Conservation (phyloP, 2,797 vertebrate species). For the Tolypeutes matacus region DNA sequence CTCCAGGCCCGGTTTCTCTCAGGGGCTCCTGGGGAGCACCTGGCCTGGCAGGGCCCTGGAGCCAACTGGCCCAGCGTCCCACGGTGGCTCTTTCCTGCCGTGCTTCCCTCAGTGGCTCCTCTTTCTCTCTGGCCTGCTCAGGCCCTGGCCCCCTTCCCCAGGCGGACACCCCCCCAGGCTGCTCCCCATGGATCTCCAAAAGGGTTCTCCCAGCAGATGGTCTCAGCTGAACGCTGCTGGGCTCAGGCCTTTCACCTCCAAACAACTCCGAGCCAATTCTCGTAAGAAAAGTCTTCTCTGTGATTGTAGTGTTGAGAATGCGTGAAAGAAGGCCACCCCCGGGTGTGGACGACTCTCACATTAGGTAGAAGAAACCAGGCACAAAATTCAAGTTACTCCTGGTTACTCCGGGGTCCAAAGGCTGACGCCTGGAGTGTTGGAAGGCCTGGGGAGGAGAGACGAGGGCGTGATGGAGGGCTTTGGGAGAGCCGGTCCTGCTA, state of each 20-base stretch:
- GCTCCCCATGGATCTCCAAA: constrained; percentile 57
- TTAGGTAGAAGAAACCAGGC: fast-evolving
- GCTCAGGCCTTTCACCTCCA: constrained; percentile 72
- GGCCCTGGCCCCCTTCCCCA: constrained; percentile 70
- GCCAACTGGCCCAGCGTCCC: fast-evolving
- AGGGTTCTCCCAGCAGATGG: background rate
- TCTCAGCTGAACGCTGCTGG: constrained; percentile 46
- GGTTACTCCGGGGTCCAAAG: fast-evolving
- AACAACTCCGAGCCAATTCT: background rate
- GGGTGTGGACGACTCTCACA: fast-evolving
- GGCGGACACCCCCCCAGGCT: constrained; percentile 78
- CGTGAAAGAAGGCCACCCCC: too few species aligned
- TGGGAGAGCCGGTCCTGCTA: fast-evolving
- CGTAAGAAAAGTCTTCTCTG: background rate
- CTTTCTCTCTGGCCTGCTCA: background rate
- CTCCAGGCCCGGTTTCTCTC: too few species aligned
- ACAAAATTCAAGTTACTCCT: fast-evolving
- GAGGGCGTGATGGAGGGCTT: fast-evolving
- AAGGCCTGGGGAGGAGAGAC: background rate
- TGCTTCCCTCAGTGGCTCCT: too few species aligned
- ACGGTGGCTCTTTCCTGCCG: background rate
- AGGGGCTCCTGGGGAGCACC: background rate
- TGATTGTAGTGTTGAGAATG: too few species aligned
- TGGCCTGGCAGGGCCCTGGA: background rate
- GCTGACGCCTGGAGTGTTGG: fast-evolving